A percentile compares a stretch with the other conserved stretches of the same genome.
Conservation (phyloP, 2,797 vertebrate species). For the Etheostoma nigrum region DNA sequence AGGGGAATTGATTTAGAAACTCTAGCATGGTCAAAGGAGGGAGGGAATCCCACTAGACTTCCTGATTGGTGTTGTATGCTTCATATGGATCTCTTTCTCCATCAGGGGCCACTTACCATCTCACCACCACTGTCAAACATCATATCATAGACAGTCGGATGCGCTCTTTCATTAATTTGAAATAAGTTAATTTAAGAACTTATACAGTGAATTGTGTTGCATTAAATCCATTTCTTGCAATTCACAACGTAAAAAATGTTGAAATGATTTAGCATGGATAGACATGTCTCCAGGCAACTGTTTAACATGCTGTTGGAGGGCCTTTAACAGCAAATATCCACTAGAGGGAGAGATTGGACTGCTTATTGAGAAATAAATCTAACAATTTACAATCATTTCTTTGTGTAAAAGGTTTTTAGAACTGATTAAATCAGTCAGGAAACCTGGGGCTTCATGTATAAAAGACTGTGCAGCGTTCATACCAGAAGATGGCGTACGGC, state of each 20-base stretch:
- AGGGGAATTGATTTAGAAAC: slow-evolving; percentile 80
- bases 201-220: not conserved
- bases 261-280: not conserved
- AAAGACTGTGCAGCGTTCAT: too few species aligned
- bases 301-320: not conserved
- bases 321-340: slow-evolving; percentile 56
- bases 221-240: not conserved
- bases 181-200: too few species aligned
- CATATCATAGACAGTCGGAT: slow-evolving; percentile 48
- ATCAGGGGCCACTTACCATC: slow-evolving; percentile 68
- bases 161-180: not conserved
- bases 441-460: not conserved
- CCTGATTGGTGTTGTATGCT: slow-evolving; percentile 63
- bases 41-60: slow-evolving; percentile 64
- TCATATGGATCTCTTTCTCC: slow-evolving; percentile 58
- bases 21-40: slow-evolving; percentile 67
- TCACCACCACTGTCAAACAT: slow-evolving; percentile 72
- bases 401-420: not conserved
- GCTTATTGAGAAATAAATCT: not conserved
- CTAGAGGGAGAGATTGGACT: slow-evolving; percentile 72
- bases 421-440: not conserved
- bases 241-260: not conserved
- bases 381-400: not conserved
- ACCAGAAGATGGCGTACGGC: too few species aligned
- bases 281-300: not conserved